Base-by-base conservation (phyloP, 2,797 vertebrate species). In the Cryptoprocta ferox region DNA sequence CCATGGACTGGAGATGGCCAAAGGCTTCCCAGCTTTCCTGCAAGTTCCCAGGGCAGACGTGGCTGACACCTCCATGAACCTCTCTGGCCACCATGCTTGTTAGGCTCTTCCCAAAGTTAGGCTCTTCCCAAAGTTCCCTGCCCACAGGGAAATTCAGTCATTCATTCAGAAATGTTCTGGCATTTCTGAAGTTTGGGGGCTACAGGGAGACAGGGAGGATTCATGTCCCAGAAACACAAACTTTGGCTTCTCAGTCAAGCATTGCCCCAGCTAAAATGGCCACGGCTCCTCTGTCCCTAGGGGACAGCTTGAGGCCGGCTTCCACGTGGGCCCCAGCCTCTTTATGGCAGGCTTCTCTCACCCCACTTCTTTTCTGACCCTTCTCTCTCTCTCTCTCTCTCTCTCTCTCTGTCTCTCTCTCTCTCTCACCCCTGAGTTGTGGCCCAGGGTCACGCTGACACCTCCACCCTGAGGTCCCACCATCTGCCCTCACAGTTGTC, bases 201-300 rank as follows among this genome's bases (percentile, higher is more conserved):
- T 12, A 8, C 61, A 93, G 48, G 53, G 28, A 37, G 16, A 73
- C 0, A 0, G 4, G 35, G 39, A 42, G 10, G 48, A 39, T n/a
- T 82, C 45, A 30, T 11, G 11, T n/a, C 9, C 59, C 26, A 39
- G 66, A 80, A 89, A 48, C 18, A 18, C 19, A 61, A 42, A 19
- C 30, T 81, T 83, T 2, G 3, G 76, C 28, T 66, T 78, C 32
- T 71, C 65, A 39, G 42, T 4, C 45, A 21, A 28, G 11, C 59
- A 30, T 78, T 39, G 53, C 28, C 71, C 39, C 15, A 19, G 56
- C 56, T 65, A 37, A 21, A 71, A 45, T 24, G 84, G 45, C 10
- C 26, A 3, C 0, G 1, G 89, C 32, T 13, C 24, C 45, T 26
- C 45, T 76, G 21, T 59, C 24, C 7, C 24, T 4, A 2, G 1